Evolutionary conservation across 2,113 vertebrate genomes (phyloP).

Genomic region (Muntiacus reevesi): DNA sequence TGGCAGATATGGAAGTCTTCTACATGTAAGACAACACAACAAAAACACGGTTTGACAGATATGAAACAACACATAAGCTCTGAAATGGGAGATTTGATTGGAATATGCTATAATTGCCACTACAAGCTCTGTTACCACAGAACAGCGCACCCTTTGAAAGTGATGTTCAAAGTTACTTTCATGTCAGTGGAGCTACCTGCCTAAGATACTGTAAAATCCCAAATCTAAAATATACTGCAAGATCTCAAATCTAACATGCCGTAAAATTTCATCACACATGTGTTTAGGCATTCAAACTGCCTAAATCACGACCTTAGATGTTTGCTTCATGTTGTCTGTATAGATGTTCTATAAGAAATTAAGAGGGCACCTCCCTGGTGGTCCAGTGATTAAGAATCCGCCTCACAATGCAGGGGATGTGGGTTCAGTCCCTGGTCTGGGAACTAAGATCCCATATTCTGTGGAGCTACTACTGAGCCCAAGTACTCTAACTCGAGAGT

Average conservation of each 20-base stretch:
- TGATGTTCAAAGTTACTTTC: neutral
- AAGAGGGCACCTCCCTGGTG: neutral
- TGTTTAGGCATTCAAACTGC: neutral
- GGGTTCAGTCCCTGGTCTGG: neutral
- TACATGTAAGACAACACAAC: neutral
- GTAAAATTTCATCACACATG: neutral
- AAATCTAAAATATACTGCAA: neutral
- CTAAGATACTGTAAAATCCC: neutral
- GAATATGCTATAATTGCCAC: neutral
- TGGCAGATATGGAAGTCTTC: neutral
- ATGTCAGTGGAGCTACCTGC: neutral
- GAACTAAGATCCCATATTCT: neutral
- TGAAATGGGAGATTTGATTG: neutral
- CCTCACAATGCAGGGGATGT: neutral
- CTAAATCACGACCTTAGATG: neutral
- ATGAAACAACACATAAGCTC: neutral
- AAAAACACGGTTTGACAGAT: constrained; percentile 17
- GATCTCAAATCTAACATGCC: neutral
- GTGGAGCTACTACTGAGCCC: neutral
- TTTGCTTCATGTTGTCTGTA: neutral
- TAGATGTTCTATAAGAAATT: neutral
- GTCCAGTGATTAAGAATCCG: neutral
- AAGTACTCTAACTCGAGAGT: neutral
- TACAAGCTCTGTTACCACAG: neutral
- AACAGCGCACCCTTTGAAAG: neutral